Percentiles rank a stretch among this genome's conserved stretches.
Conservation (phyloP, 2,888 invertebrate species). For the Sthenelais limicola region DNA sequence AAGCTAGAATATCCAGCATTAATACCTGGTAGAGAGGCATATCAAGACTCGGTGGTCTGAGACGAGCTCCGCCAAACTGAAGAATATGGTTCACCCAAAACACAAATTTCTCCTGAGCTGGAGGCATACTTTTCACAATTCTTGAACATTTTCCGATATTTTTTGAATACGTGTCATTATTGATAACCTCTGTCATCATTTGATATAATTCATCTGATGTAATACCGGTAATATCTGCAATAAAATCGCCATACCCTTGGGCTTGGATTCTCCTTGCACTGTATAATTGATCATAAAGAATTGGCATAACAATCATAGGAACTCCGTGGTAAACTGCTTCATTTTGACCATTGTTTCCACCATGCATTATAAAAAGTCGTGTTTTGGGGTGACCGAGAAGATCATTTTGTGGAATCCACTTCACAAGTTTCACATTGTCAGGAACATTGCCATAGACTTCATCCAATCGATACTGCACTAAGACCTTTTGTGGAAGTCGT, state of each 20-base stretch:
- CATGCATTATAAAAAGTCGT: slow-evolving; percentile 1
- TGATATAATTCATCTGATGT: slow-evolving; percentile 11
- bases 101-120: slow-evolving; percentile 33
- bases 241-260: slow-evolving; percentile 9
- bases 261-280: neutral
- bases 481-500: neutral
- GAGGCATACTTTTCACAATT: slow-evolving; percentile 28
- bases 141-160: slow-evolving; percentile 32
- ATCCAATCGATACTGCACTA: neutral
- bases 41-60: slow-evolving; percentile 30
- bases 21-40: slow-evolving; percentile 31
- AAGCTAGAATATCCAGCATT: slow-evolving; percentile 37
- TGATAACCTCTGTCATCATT: slow-evolving; percentile 1
- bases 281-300: neutral
- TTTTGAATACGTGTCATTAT: slow-evolving; percentile 17
- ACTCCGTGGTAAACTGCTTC: slow-evolving; percentile 16
- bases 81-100: slow-evolving; percentile 41
- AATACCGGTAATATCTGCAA: neutral
- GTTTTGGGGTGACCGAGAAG: slow-evolving; percentile 25
- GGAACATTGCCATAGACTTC: neutral
- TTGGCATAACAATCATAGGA: neutral
- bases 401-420: slow-evolving; percentile 22
- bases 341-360: slow-evolving; percentile 30
- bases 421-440: slow-evolving; percentile 1
- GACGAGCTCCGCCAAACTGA: slow-evolving; percentile 24